These are phyloP conservation scores for Noctua comes DNA, from an alignment of 2,888 invertebrate species.

Conservation along the genomic window DNA sequence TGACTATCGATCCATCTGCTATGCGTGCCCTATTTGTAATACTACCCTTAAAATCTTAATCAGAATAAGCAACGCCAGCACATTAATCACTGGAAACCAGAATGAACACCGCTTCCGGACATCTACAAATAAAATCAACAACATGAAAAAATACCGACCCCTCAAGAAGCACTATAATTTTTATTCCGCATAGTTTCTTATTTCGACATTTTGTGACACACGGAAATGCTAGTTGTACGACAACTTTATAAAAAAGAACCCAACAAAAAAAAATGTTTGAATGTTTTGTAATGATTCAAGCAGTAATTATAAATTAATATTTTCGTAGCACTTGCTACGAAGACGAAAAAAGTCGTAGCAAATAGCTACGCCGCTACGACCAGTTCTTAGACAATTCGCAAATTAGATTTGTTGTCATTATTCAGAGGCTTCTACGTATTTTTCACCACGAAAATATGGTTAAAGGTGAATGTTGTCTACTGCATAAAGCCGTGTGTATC, in stretches of 20 bases:
- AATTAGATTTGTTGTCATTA: not conserved
- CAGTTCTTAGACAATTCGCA: slow-evolving; percentile 3
- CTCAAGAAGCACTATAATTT: slow-evolving; percentile 75
- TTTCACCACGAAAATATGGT: not conserved
- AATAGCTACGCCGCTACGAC: slow-evolving; percentile 45
- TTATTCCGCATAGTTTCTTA: slow-evolving; percentile 71
- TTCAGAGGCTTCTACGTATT: not conserved
- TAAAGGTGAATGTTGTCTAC: not conserved
- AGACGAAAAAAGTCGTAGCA: slow-evolving; percentile 34
- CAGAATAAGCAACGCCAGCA: slow-evolving; percentile 61
- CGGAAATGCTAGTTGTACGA: slow-evolving; percentile 7
- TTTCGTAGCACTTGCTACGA: slow-evolving; percentile 43
- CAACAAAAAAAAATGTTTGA: not conserved
- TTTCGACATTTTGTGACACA: slow-evolving; percentile 61
- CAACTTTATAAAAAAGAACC: not conserved
- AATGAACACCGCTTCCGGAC: slow-evolving; percentile 75
- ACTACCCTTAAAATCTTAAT: slow-evolving; percentile 67
- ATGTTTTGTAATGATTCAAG: not conserved
- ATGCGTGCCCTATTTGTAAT: slow-evolving; percentile 64
- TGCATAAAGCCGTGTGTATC: slow-evolving; percentile 50
- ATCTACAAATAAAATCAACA: slow-evolving; percentile 71
- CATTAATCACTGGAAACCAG: slow-evolving; percentile 72
- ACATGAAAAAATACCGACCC: slow-evolving; percentile 72
- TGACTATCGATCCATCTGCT: slow-evolving; percentile 54
- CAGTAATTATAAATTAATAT: slow-evolving; percentile 2